These are phyloP conservation scores for Ardeotis arabs DNA, from an alignment of 2,113 vertebrate species.

Conservation along the genomic window DNA sequence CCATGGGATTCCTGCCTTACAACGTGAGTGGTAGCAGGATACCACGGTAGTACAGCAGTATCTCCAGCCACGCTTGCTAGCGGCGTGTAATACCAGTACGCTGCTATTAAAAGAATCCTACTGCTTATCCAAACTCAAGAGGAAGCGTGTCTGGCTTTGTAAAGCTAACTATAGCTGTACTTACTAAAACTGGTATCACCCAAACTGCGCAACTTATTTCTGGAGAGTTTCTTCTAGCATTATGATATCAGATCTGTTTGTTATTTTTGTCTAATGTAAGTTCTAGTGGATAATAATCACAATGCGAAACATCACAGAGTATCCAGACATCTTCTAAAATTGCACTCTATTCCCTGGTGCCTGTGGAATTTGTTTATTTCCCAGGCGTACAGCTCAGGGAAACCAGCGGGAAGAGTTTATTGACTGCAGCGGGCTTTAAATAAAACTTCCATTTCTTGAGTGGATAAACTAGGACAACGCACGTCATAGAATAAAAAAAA, in stretches of 20 bases:
- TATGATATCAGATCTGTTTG: background rate
- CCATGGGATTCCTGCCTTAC: background rate
- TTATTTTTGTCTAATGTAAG: background rate
- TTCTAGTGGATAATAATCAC: background rate
- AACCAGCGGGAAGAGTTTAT: background rate
- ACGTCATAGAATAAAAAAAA: background rate
- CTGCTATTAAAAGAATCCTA: background rate
- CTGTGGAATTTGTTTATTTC: background rate
- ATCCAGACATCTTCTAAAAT: background rate
- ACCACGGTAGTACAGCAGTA: background rate
- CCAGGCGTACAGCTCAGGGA: background rate
- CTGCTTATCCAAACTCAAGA: background rate
- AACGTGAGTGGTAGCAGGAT: background rate
- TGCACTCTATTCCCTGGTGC: background rate
- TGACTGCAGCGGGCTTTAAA: slow-evolving; percentile 1
- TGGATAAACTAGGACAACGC: background rate
- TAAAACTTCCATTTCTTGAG: slow-evolving; percentile 9
- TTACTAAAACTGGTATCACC: background rate
- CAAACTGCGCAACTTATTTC: background rate
- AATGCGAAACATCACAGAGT: background rate
- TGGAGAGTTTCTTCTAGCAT: background rate
- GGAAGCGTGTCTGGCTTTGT: background rate
- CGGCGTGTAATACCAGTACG: background rate
- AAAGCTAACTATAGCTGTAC: background rate
- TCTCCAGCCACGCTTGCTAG: background rate